Base-by-base conservation (phyloP, 2,888 invertebrate species). In the Papilio gigon region DNA sequence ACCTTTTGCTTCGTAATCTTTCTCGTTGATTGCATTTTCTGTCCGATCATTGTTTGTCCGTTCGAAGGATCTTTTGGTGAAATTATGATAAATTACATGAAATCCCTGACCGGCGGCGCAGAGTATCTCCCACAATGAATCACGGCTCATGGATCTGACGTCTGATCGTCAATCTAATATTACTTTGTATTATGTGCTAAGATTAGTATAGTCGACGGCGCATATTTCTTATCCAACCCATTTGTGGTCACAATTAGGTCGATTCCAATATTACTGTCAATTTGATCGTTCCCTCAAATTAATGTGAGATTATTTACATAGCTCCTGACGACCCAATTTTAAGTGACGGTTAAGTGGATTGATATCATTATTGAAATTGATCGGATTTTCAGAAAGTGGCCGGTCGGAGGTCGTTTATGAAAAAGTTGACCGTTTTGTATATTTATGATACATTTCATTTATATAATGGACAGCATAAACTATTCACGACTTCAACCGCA, bases 41-140 rank as follows among this genome's bases (percentile, higher is more conserved):
- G 50, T 30, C 40, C 6, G 14, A 37, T 53, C 61, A 67, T 65
- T 65, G 53, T 56, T 64, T 64, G 37, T 66, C 30, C 53, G 25
- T 17, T 25, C 37, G 1, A 8, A 64, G 40, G 4, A 53, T 47
- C 14, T 37, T 37, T 14, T 33, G 58, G 44, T 27, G 50, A 40
- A 27, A 44, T 53, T 63, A 63, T 68, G 67, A 63, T 58, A 20
- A 68, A 68, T 68, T 37, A 68, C 47, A 33, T 35, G 8, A 44
- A 59, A 64, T 27, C 42, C 27, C 63, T 47, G 63, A 59, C 58
- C 44, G 35, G 30, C 44, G n/a, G 64, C 56, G 58, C 27, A 64
- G 37, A 63, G 40, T 58, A 56, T 56, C 44, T 56, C 35, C 8
- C 27, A 64, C 9, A 63, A 68, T 59, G 58, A 68, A 68, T 68